These are phyloP conservation scores for Caenorhabditis briggsae DNA, from an alignment of 1,140 invertebrate species.

Conservation along the genomic window DNA sequence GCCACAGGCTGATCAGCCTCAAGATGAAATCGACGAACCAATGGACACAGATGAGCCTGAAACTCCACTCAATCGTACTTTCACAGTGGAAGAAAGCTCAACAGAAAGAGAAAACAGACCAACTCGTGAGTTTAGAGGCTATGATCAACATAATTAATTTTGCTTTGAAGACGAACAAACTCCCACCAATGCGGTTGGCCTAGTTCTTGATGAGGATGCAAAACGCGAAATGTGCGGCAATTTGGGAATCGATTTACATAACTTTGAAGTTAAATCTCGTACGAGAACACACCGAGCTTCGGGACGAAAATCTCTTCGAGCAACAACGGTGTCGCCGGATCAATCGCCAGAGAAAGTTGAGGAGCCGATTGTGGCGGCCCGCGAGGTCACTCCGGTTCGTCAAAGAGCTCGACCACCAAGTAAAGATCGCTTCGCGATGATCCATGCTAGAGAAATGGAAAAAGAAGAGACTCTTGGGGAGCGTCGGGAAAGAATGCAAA, in stretches of 20 bases:
- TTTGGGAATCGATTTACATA: constrained; percentile 5
- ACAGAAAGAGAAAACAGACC: not conserved
- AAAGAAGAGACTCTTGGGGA: constrained; percentile 34
- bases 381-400: not conserved
- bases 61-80: not conserved
- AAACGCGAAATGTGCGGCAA: not conserved
- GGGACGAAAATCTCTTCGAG: not conserved
- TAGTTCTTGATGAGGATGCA: constrained; percentile 17
- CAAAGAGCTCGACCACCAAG: not conserved
- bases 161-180: not conserved
- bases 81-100: constrained; percentile 8
- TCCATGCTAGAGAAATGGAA: constrained; percentile 37
- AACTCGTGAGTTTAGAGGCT: not conserved
- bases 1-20: not conserved
- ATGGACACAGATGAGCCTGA: not conserved
- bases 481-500: constrained; percentile 13
- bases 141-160: not conserved
- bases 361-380: not conserved
- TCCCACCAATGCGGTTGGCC: constrained; percentile 8
- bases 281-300: constrained; percentile 1
- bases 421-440: constrained; percentile 17
- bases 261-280: constrained; percentile 34
- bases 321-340: not conserved
- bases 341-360: not conserved
- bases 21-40: not conserved